Evolutionary conservation across 2,888 invertebrate species (phyloP).

Genomic region (Laothoe populi): DNA sequence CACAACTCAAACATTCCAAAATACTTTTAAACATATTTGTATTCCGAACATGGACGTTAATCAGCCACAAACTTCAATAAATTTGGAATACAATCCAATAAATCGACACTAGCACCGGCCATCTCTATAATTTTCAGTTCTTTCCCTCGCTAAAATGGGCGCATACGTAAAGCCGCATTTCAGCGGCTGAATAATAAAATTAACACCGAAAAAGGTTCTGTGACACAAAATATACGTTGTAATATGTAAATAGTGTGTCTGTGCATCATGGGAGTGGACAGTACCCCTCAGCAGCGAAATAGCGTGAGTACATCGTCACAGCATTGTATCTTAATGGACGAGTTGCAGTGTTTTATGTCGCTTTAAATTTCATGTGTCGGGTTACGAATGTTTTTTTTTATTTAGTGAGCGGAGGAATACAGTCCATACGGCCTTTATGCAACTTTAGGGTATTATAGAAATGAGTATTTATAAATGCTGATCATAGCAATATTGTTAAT

Average conservation of each 20-base stretch:
- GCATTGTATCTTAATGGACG: slow-evolving; percentile 32
- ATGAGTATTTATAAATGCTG: neutral
- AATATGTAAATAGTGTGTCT: slow-evolving; percentile 49
- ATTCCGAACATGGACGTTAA: neutral
- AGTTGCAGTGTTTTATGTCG: slow-evolving; percentile 21
- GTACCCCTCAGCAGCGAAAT: slow-evolving; percentile 58
- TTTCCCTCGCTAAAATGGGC: slow-evolving; percentile 56
- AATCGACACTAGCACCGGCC: slow-evolving; percentile 42
- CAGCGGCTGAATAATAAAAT: slow-evolving; percentile 48
- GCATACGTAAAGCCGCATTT: slow-evolving; percentile 53
- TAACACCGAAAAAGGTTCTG: slow-evolving; percentile 38
- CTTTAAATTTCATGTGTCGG: neutral
- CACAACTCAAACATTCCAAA: neutral
- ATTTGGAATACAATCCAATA: neutral
- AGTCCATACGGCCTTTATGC: neutral
- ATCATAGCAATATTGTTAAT: neutral
- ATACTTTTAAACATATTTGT: neutral
- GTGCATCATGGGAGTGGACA: slow-evolving; percentile 71
- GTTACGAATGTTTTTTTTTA: neutral
- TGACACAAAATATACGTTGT: slow-evolving; percentile 43
- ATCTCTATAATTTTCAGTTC: slow-evolving; percentile 49
- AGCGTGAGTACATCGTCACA: slow-evolving; percentile 53
- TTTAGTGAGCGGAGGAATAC: neutral
- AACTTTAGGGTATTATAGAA: too few species aligned
- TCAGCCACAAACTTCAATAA: neutral